Percentiles rank a stretch among this genome's conserved stretches.
These are phyloP conservation scores for Amniataba percoides DNA, from an alignment of 2,797 vertebrate species.

Conservation along the genomic window DNA sequence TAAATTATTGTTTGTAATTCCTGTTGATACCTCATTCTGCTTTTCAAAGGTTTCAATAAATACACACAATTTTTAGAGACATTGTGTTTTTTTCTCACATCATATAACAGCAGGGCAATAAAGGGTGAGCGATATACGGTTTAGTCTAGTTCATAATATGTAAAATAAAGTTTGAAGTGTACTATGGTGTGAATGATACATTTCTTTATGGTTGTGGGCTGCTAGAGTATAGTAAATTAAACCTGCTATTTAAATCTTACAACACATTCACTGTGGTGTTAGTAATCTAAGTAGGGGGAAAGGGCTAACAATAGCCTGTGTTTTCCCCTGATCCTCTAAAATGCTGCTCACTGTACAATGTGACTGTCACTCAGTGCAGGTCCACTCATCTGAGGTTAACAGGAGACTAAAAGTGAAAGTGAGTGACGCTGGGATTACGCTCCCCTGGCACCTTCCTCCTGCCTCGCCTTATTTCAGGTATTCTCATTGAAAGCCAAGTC, in stretches of 20 bases:
- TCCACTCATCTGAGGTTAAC: background rate
- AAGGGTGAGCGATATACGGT: background rate
- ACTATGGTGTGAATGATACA: background rate
- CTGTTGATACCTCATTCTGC: no score
- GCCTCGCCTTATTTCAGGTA: conserved; percentile 57
- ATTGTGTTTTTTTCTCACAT: no score
- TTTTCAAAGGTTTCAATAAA: background rate
- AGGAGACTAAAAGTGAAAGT: conserved; percentile 26
- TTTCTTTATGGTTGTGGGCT: background rate
- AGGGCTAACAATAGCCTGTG: no score
- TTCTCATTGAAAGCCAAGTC: conserved; percentile 30
- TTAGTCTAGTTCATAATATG: background rate
- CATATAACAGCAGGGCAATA: background rate
- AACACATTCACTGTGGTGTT: background rate
- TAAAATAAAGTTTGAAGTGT: background rate
- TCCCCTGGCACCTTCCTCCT: conserved; percentile 12
- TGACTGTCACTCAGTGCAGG: background rate
- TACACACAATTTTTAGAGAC: no score
- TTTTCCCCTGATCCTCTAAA: background rate
- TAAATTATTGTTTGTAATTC: no score
- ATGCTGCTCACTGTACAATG: background rate
- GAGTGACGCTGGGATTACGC: conserved; percentile 21
- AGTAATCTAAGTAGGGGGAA: background rate
- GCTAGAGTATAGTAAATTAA: background rate
- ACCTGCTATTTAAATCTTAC: background rate